A percentile compares a stretch with the other conserved stretches of the same genome.
Conservation (phyloP, 2,797 vertebrate species). For the Mormyrus hasselquistii region DNA sequence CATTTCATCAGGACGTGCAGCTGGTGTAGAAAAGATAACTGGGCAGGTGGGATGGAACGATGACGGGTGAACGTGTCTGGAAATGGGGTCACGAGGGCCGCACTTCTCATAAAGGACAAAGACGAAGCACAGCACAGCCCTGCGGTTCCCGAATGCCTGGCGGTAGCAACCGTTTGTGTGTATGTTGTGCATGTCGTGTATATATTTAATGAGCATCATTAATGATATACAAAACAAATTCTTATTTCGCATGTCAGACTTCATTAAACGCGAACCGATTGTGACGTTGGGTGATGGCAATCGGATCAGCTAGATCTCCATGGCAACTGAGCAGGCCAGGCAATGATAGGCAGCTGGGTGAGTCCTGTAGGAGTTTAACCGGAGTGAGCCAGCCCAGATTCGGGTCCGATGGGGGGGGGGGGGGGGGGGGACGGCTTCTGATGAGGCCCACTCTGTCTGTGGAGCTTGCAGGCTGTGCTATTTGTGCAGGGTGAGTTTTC, state of each 20-base stretch:
- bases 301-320: not conserved
- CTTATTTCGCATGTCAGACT: not conserved
- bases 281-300: not conserved
- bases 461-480: not conserved
- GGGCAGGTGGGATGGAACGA: not conserved
- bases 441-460: not conserved
- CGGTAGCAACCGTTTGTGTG: not conserved
- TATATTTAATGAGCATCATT: not conserved
- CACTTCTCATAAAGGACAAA: not conserved
- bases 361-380: not conserved
- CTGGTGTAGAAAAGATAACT: not conserved
- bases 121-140: not conserved
- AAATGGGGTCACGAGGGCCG: not conserved
- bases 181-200: not conserved
- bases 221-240: not conserved
- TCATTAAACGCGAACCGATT: not conserved
- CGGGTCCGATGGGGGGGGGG: not conserved
- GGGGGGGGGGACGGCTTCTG: not conserved
- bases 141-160: not conserved
- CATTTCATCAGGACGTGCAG: not conserved
- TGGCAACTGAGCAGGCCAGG: not conserved
- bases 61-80: not conserved
- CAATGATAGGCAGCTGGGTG: not conserved
- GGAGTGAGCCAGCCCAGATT: not conserved
- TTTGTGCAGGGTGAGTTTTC: not conserved